A percentile compares a stretch with the other conserved stretches of the same genome.
Evolutionary conservation across 2,113 vertebrate species (phyloP).

Genomic region (Glaucomys volans): DNA sequence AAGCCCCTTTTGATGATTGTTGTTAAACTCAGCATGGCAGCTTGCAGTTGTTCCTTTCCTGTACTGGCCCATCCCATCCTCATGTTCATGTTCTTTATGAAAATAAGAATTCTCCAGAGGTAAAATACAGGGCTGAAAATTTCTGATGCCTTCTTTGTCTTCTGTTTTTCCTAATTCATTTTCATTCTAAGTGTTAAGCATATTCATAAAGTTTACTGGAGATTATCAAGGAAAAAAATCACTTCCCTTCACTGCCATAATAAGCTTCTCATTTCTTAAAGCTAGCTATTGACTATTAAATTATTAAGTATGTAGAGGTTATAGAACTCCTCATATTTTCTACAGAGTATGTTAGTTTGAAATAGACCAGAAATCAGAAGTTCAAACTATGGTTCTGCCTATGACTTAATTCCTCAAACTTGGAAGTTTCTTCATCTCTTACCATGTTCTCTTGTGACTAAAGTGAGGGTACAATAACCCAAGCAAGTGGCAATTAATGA

Average conservation of each 20-base stretch:
- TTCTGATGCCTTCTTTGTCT: not conserved
- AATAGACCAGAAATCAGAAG: not conserved
- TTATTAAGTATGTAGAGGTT: not conserved
- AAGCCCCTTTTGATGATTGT: slow-evolving; percentile 34
- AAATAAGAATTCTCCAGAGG: slow-evolving; percentile 44
- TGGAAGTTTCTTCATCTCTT: not conserved
- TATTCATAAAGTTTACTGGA: slow-evolving; percentile 45
- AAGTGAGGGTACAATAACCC: not conserved
- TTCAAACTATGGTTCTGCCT: not conserved
- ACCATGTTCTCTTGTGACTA: not conserved
- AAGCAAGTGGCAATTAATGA: slow-evolving; percentile 25
- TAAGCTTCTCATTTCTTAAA: slow-evolving; percentile 35
- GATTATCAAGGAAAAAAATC: slow-evolving; percentile 29
- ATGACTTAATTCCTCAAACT: not conserved
- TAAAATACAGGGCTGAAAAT: not conserved
- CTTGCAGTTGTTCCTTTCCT: slow-evolving; percentile 32
- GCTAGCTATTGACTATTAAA: not conserved
- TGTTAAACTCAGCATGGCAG: slow-evolving; percentile 25
- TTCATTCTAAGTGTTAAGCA: not conserved
- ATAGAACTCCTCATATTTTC: not conserved
- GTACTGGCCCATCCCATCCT: not conserved
- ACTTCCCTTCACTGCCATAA: not conserved
- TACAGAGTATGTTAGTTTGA: not conserved
- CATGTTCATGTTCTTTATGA: not conserved
- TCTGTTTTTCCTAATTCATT: slow-evolving; percentile 7